phyloP scores from a whole-genome alignment of 2,113 vertebrate species.

The Zosterops hypoxanthus region DNA sequence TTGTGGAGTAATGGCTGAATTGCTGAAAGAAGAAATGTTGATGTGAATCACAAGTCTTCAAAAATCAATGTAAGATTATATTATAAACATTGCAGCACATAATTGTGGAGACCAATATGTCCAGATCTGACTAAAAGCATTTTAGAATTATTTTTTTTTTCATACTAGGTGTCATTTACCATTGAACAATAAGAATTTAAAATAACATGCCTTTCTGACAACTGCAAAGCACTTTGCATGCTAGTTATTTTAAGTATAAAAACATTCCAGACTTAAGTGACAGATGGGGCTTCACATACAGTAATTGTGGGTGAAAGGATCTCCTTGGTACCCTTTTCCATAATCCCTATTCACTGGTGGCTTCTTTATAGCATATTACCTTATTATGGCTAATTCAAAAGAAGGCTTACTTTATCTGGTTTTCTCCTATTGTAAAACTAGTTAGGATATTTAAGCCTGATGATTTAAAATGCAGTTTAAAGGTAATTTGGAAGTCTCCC shows the following conservation, averaged over 20 bases:
- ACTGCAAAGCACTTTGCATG: neutral
- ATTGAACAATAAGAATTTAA: neutral
- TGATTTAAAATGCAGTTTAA: neutral
- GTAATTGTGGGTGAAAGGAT: neutral
- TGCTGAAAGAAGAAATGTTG: neutral
- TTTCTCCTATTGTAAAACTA: neutral
- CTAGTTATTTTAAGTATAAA: conserved; percentile 20
- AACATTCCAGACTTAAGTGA: conserved; percentile 58
- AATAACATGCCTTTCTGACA: neutral
- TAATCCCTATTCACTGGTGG: neutral
- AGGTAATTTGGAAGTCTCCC: neutral
- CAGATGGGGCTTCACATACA: neutral
- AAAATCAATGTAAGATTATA: conserved; percentile 8
- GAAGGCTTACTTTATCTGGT: neutral
- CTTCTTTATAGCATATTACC: neutral
- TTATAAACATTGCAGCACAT: conserved; percentile 21
- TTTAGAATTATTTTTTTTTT: neutral
- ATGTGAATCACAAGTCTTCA: neutral
- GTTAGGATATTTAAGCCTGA: neutral
- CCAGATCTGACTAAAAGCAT: conserved; percentile 47
- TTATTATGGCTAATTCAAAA: neutral
- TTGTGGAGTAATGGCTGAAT: neutral
- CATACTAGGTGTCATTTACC: neutral
- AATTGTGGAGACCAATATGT: conserved; percentile 42
- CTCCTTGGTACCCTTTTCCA: neutral